Base-by-base conservation (phyloP, 2,113 vertebrate genomes). In the Campylorhamphus procurvoides region DNA sequence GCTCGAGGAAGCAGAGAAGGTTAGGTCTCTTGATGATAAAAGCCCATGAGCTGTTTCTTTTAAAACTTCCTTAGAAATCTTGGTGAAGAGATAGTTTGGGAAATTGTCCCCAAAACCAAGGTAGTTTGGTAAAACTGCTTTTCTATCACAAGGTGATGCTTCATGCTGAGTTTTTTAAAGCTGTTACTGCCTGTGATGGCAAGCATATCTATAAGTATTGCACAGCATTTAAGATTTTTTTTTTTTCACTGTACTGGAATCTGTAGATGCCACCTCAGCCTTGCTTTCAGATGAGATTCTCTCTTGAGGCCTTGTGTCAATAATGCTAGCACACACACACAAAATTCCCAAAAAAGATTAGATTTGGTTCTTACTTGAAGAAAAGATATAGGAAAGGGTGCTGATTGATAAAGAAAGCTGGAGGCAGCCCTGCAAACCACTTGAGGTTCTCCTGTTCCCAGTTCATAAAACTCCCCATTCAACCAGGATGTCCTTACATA, bases 1-100 rank as follows among this genome's bases (percentile, higher is more conserved):
- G 50, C 49, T 66, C 0, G 3, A 69, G 49, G 44, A 77, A 74
- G 39, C 0, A 0, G 46, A 46, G 33, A 40, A 75, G 22, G 25
- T 33, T 60, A 42, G 10, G n/a, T 31, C n/a, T 44, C 58, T 49
- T 49, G 31, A 29, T 68, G 74, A 79, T 82, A 89, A 89, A 28
- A 94, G 46, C 7, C 42, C 18, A 13, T 14, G 10, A 20, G 5
- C 22, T 63, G 12, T 63, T 40, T 62, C 39, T 73, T 89, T 71
- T 33, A 37, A 67, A 83, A 55, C 27, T 78, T 75, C 15, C 28
- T 59, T 75, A 22, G 14, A 46, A 42, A 64, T 29, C 7, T 44
- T 76, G 14, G 28, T 78, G 20, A 75, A 91, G 78, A 69, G 6
- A 10, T 10, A 40, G 33, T 23, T 84, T 72, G 27, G n/a, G n/a